phyloP scores from a whole-genome alignment of 2,888 invertebrate species.

The Suillia variegata region DNA sequence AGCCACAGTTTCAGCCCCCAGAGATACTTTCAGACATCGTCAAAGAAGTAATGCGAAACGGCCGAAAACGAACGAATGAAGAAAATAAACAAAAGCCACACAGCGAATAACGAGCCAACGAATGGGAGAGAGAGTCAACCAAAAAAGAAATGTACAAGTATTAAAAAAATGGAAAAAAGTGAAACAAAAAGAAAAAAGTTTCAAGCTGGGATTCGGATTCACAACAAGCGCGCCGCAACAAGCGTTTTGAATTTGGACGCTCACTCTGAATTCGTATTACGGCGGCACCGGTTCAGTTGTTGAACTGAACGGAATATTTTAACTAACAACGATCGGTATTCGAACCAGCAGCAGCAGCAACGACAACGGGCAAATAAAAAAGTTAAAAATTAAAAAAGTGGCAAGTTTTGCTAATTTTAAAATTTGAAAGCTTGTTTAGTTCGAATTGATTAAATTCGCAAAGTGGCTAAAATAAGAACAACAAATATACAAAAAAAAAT shows the following conservation, averaged over 20 bases:
- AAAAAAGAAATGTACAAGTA: neutral
- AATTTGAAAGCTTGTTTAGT: too few species aligned
- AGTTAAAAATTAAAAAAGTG: slow-evolving; percentile 10
- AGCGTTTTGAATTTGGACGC: slow-evolving; percentile 31
- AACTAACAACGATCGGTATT: slow-evolving; percentile 25
- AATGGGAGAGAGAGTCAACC: neutral
- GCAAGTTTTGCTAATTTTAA: too few species aligned
- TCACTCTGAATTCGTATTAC: slow-evolving; percentile 60
- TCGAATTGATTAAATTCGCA: slow-evolving; percentile 5
- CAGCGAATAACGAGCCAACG: too few species aligned
- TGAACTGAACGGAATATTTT: slow-evolving; percentile 34
- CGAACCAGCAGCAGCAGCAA: slow-evolving; percentile 21
- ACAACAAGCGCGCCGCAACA: neutral
- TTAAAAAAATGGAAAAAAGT: neutral
- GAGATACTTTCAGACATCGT: neutral
- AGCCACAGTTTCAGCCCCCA: slow-evolving; percentile 1
- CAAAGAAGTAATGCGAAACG: neutral
- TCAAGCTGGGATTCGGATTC: slow-evolving; percentile 4
- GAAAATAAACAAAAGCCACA: neutral
- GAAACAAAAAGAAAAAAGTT: neutral
- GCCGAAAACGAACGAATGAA: neutral
- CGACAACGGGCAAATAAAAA: slow-evolving; percentile 6
- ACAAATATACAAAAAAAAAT: slow-evolving; percentile 5
- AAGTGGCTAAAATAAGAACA: neutral
- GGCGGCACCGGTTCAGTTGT: slow-evolving; percentile 59